phyloP scores from a whole-genome alignment of 2,113 vertebrate species.

The Oostethus manadensis region DNA sequence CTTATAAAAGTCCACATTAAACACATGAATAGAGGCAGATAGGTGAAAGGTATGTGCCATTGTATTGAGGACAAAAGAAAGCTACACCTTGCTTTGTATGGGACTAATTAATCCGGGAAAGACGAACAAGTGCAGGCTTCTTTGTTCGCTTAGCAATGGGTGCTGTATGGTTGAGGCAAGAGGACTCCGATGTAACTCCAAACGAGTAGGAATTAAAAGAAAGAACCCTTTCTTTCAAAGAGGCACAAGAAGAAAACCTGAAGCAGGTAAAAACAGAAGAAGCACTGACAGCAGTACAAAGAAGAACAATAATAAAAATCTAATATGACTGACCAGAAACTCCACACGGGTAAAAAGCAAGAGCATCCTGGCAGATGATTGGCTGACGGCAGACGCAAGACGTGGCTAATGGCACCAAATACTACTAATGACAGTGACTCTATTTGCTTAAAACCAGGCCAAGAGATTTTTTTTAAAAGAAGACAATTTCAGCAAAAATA shows the following conservation, averaged over 20 bases:
- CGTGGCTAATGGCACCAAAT: too few species aligned
- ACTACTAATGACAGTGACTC: too few species aligned
- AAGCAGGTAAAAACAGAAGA: too few species aligned
- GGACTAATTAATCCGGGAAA: neutral
- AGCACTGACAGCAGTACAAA: neutral
- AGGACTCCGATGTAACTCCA: neutral
- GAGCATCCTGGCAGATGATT: neutral
- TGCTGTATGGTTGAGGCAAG: neutral
- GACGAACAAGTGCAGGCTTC: neutral
- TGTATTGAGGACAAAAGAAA: neutral
- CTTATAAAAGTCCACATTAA: constrained; percentile 56
- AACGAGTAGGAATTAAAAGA: too few species aligned
- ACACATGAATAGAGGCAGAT: neutral
- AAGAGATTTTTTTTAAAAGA: too few species aligned
- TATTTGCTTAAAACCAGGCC: too few species aligned
- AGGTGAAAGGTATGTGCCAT: neutral
- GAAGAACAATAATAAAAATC: neutral
- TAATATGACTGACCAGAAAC: neutral
- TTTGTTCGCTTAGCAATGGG: neutral
- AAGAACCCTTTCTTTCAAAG: neutral
- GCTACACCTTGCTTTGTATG: neutral
- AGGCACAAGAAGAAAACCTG: neutral
- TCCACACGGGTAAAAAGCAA: too few species aligned
- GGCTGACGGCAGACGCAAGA: neutral
- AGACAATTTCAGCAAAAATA: too few species aligned